A percentile compares a stretch with the other conserved stretches of the same genome.
Evolutionary conservation across 2,888 invertebrate species (phyloP).

Genomic region (Steinernema hermaphroditum): DNA sequence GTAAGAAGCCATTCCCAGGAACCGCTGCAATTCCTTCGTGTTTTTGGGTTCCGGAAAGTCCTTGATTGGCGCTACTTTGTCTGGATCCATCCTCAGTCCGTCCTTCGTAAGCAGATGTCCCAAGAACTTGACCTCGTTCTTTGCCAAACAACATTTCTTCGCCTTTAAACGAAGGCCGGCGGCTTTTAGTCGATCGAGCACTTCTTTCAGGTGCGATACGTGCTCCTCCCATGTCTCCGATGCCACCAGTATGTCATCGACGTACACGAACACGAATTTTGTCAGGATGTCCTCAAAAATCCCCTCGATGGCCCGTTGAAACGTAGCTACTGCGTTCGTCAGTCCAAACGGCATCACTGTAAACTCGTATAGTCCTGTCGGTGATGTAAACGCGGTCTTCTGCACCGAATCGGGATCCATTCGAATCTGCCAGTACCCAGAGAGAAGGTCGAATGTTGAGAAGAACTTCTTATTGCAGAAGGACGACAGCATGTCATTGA

Average conservation of each 20-base stretch:
- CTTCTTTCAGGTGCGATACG: slow-evolving; percentile 32
- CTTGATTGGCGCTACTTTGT: slow-evolving; percentile 32
- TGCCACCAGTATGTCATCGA: slow-evolving; percentile 52
- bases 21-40: slow-evolving; percentile 35
- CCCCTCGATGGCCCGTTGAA: no score
- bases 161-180: slow-evolving; percentile 36
- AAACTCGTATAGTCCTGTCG: no score
- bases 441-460: slow-evolving; percentile 42
- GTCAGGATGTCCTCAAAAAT: no score
- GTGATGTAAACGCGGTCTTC: slow-evolving; percentile 53
- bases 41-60: slow-evolving; percentile 38
- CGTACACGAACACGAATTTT: no score
- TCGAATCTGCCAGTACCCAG: slow-evolving; percentile 50
- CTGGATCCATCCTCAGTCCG: slow-evolving; percentile 32
- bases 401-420: slow-evolving; percentile 38
- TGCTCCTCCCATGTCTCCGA: slow-evolving; percentile 41
- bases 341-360: no score
- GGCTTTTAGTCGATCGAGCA: slow-evolving; percentile 33
- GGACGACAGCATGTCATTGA: no score
- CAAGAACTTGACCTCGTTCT: slow-evolving; percentile 30
- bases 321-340: no score
- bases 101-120: slow-evolving; percentile 34
- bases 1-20: slow-evolving; percentile 48
- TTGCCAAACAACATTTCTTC: slow-evolving; percentile 34
- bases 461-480: slow-evolving; percentile 36